A percentile compares a stretch with the other conserved stretches of the same genome.
These are phyloP conservation scores for Oscheius onirici DNA, from an alignment of 2,888 invertebrate genomes.

Conservation along the genomic window DNA sequence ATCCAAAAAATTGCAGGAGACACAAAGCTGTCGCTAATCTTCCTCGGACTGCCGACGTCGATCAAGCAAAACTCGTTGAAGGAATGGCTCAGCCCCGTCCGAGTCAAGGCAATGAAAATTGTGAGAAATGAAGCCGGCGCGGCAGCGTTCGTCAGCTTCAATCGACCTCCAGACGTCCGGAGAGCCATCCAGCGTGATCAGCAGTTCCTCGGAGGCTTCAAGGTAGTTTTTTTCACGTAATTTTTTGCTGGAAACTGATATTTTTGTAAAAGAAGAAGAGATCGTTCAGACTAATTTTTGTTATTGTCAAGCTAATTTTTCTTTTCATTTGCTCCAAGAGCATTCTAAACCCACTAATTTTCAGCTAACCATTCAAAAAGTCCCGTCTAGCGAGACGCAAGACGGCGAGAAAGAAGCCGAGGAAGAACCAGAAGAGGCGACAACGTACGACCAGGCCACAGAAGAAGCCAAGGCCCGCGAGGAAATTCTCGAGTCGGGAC, in stretches of 20 bases:
- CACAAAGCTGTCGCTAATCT: constrained; percentile 58
- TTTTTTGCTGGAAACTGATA: too few relatives aligned
- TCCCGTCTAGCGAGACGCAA: neutral
- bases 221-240: constrained; percentile 35
- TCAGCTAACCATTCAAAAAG: constrained; percentile 26
- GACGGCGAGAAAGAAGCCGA: constrained; percentile 7
- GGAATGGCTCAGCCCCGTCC: constrained; percentile 69
- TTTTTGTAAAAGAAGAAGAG: too few relatives aligned
- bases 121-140: constrained; percentile 45
- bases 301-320: too few relatives aligned
- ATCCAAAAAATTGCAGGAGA: constrained; percentile 46
- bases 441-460: neutral
- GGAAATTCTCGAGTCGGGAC: constrained; percentile 79
- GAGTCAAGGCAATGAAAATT: constrained; percentile 60
- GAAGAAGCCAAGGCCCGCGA: constrained; percentile 45
- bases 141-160: constrained; percentile 61
- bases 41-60: constrained; percentile 60
- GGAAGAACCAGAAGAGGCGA: constrained; percentile 27
- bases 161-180: constrained; percentile 60
- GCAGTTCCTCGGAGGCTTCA: constrained; percentile 66
- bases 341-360: neutral
- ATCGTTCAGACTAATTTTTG: neutral
- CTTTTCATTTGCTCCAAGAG: too few relatives aligned
- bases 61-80: constrained; percentile 64
- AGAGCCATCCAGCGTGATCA: constrained; percentile 57